Evolutionary conservation across 2,797 vertebrate species (phyloP).

Genomic region (Dryobates pubescens): DNA sequence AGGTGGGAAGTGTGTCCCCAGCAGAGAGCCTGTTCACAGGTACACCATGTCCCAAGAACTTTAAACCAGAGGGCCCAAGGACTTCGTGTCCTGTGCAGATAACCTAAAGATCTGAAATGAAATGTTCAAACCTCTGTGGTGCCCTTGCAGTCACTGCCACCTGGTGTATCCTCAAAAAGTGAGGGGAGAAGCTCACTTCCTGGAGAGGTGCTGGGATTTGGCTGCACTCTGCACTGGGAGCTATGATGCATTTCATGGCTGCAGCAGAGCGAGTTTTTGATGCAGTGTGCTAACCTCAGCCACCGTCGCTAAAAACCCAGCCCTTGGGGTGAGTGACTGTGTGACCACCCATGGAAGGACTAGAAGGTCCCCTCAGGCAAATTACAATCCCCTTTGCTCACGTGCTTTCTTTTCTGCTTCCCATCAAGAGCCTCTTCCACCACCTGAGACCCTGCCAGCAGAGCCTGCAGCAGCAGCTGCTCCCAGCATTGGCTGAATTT

Average conservation of each 20-base stretch:
- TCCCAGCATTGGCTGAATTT: neutral
- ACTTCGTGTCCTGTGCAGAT: neutral
- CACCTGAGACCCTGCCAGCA: neutral
- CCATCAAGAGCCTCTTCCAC: no score
- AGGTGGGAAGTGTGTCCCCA: neutral
- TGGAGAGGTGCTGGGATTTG: neutral
- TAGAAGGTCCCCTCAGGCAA: neutral
- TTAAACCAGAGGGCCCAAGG: neutral
- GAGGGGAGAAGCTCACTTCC: neutral
- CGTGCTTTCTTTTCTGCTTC: neutral
- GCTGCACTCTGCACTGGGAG: neutral
- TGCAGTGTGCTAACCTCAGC: neutral
- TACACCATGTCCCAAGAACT: neutral
- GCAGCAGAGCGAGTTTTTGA: neutral
- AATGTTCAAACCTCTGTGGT: neutral
- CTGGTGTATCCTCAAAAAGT: neutral
- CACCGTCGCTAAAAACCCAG: neutral
- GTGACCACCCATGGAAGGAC: neutral
- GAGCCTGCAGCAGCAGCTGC: neutral
- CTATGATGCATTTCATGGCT: neutral
- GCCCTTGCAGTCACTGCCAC: neutral
- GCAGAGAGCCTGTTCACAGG: neutral
- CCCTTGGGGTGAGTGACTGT: neutral
- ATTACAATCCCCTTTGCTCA: neutral
- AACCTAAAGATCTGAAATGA: neutral